A percentile compares a stretch with the other conserved stretches of the same genome.
These are phyloP conservation scores for Enteromius afrohamiltoni DNA, from an alignment of 2,797 vertebrate genomes.

Conservation along the genomic window DNA sequence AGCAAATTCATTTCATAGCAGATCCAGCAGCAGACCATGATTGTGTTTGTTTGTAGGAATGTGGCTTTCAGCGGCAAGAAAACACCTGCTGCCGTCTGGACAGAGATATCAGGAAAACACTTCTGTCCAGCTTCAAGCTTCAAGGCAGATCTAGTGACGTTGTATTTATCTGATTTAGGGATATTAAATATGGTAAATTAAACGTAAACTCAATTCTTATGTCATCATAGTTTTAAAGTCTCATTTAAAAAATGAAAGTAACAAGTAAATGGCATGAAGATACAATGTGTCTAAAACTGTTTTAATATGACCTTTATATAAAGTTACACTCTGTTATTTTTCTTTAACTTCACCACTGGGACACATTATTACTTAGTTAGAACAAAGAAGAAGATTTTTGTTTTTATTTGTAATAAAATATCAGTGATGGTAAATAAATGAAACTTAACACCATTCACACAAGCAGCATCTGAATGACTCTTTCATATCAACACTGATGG, in stretches of 20 bases:
- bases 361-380: no score
- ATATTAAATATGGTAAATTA: background rate
- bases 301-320: background rate
- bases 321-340: background rate
- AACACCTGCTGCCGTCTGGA: constrained; percentile 27
- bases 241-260: background rate
- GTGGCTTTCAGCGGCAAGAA: constrained; percentile 71
- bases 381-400: no score
- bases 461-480: no score
- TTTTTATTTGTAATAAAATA: no score
- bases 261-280: background rate
- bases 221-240: background rate
- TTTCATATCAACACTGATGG: no score
- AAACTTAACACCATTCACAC: no score
- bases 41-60: constrained; percentile 81
- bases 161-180: background rate
- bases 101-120: background rate
- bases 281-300: background rate
- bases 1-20: constrained; percentile 78
- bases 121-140: background rate
- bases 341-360: no score
- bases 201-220: background rate
- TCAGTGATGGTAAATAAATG: no score
- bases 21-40: constrained; percentile 77
- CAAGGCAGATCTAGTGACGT: background rate